Evolutionary conservation across 2,113 vertebrate species (phyloP), one percentile per base, ranked within the genome.

Genomic region (Phycodurus eques): DNA sequence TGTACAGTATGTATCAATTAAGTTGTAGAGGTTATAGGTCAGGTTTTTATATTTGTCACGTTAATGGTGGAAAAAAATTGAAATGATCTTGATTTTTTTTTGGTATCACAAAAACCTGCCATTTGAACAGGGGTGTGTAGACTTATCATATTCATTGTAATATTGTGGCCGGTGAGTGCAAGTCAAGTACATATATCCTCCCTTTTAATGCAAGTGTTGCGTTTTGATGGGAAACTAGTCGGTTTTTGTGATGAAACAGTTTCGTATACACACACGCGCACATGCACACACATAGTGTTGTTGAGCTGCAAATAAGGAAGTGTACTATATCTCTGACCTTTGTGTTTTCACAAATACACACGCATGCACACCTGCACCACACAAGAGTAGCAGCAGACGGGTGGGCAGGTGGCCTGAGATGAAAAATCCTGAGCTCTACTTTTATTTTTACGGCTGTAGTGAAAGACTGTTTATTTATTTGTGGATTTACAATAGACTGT

Each of bases 221-320:
- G n/a, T 47, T 31, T 47, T 15, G 42, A 5, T 9, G 64, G 44
- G 8, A 49, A 66, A 66, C n/a, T 17, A 1, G 13, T 64, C 20
- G 4, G 44, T 17, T 9, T 66, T 46, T 47, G 22, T 49, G 22
- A 47, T 66, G 44, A 47, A 72, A 27, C 12, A 71, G 47, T 72
- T 71, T 60, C 71, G 63, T 53, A 66, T 43, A 11, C 8, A 22
- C 60, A 17, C 46, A 20, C 68, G 56, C 8, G 19, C 60, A 17
- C 46, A 20, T 64, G 56, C 7, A 51, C 60, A 61, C 19, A 47
- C 11, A 2, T 5, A 68, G 31, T 8, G 6, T 15, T 33, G 80
- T 65, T 66, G 33, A 56, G 57, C 35, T 66, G 35, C 70, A 77
- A 90, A 93, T 88, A 82, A 91, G 92, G 92, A 93, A 93, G 90